Evolutionary conservation across 2,888 invertebrate species (phyloP).

Genomic region (Branchipolynoe longqiensis): DNA sequence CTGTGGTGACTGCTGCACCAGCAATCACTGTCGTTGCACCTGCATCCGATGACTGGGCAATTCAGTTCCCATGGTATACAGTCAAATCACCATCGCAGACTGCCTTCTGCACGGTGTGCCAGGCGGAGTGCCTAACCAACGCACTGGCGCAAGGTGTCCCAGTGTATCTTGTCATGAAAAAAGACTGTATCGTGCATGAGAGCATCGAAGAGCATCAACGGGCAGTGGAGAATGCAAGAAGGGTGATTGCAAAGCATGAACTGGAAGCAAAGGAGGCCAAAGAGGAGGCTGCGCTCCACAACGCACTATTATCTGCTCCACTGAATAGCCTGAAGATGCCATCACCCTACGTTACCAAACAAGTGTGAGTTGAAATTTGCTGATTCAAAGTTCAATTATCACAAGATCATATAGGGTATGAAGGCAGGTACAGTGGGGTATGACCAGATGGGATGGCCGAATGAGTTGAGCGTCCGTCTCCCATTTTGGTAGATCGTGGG

Average conservation of each 20-base stretch:
- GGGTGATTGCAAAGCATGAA: neutral
- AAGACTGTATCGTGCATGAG: constrained; percentile 33
- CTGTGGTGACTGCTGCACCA: neutral
- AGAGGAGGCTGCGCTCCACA: neutral
- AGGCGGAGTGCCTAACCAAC: neutral
- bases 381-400: no score
- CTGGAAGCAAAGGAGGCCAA: neutral
- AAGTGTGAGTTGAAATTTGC: neutral
- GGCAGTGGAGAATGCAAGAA: neutral
- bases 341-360: constrained; percentile 23
- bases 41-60: constrained; percentile 31
- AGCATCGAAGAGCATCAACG: constrained; percentile 14
- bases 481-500: no score
- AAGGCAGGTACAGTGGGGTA: no score
- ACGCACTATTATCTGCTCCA: no score
- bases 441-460: no score
- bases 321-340: no score
- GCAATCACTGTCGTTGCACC: neutral
- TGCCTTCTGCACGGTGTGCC: neutral
- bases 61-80: constrained; percentile 30
- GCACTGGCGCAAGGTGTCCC: constrained; percentile 22
- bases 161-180: constrained; percentile 28
- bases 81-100: constrained; percentile 14
- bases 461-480: no score
- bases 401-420: no score